phyloP scores from a whole-genome alignment of 2,888 invertebrate species.

The Cerastis rubricosa region DNA sequence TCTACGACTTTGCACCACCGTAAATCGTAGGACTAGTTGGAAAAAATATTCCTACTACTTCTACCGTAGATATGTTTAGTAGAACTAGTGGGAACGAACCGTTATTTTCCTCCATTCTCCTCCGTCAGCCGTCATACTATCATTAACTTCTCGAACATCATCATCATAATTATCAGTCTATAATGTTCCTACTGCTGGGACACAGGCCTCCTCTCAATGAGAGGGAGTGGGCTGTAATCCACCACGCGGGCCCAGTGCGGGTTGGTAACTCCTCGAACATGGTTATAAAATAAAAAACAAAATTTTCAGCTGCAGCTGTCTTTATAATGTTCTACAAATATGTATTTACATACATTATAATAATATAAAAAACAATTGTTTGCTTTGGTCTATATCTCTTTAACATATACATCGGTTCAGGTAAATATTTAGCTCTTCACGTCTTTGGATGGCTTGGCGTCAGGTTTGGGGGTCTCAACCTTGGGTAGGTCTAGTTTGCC shows the following conservation, averaged over 20 bases:
- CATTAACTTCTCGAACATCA: not conserved
- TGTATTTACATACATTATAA: conserved; percentile 37
- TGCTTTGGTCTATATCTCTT: conserved; percentile 39
- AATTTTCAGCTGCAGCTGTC: conserved; percentile 68
- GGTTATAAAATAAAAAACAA: conserved; percentile 4
- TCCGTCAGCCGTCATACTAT: not conserved
- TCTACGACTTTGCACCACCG: no score
- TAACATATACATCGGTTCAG: conserved; percentile 20
- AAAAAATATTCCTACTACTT: no score
- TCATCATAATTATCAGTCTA: no score
- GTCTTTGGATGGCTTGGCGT: conserved; percentile 69
- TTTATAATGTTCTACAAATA: conserved; percentile 74
- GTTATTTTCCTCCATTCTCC: not conserved
- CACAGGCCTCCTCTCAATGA: no score
- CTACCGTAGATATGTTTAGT: no score
- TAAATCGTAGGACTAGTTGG: no score
- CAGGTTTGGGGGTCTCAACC: conserved; percentile 60
- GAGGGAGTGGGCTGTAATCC: no score
- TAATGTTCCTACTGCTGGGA: no score
- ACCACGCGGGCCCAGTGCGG: no score
- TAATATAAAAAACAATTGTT: conserved; percentile 17
- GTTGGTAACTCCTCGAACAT: not conserved
- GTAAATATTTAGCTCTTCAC: conserved; percentile 58
- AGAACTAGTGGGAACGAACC: no score
- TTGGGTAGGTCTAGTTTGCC: conserved; percentile 46